Conservation (phyloP, 2,113 vertebrate genomes). For the Chroicocephalus ridibundus region DNA sequence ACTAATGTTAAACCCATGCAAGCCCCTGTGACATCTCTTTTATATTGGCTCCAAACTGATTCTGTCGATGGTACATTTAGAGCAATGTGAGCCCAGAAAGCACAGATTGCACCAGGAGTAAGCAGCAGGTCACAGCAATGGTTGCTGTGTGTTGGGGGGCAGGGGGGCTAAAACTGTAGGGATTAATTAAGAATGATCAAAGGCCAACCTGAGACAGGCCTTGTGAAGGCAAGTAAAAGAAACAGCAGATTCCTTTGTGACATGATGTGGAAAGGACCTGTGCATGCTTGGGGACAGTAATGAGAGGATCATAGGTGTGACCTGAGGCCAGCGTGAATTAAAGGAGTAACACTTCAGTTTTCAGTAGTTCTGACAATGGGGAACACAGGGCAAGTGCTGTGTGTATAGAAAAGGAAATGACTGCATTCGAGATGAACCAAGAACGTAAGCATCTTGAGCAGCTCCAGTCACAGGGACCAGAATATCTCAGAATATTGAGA, state of each 20-base stretch:
- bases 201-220: background rate
- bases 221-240: background rate
- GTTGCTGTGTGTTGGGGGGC: background rate
- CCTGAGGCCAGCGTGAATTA: background rate
- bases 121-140: background rate
- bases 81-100: background rate
- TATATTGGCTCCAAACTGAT: background rate
- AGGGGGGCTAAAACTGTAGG: background rate
- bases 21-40: background rate
- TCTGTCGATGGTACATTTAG: background rate
- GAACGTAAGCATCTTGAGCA: constrained; percentile 3
- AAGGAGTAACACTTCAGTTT: background rate
- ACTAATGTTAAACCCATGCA: background rate
- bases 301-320: background rate
- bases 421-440: background rate
- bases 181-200: background rate
- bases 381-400: background rate
- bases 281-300: background rate
- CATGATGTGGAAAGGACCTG: background rate
- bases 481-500: constrained; percentile 54
- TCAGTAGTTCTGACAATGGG: background rate
- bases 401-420: constrained; percentile 16
- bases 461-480: constrained; percentile 19
- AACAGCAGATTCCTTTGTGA: background rate
- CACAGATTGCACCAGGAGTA: background rate